Percentiles rank a stretch among this genome's conserved stretches.
phyloP scores from a whole-genome alignment of 2,113 vertebrate genomes.

The Leptobrachium ailaonicum region DNA sequence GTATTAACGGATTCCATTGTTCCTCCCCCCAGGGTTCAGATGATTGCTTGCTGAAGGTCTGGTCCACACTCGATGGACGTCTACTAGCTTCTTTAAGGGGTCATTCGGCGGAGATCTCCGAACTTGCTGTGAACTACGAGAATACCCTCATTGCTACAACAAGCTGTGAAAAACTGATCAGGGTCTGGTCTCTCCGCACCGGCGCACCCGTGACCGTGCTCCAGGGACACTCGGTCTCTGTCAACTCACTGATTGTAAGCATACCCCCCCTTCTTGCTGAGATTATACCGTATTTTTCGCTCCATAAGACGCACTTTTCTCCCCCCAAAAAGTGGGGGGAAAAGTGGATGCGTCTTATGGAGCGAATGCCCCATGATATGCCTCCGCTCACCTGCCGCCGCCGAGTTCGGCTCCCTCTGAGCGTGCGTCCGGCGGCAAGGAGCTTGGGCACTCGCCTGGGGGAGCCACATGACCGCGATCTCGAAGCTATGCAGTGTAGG shows the following conservation, averaged over 20 bases:
- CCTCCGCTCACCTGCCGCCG: too few relatives aligned
- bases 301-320: too few relatives aligned
- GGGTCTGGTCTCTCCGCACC: slow-evolving; percentile 96
- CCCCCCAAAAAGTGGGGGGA: too few relatives aligned
- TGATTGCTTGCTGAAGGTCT: slow-evolving; percentile 97
- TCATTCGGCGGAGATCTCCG: slow-evolving; percentile 95
- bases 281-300: too few relatives aligned
- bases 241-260: slow-evolving; percentile 93
- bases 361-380: too few relatives aligned
- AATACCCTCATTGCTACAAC: slow-evolving; percentile 95
- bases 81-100: slow-evolving; percentile 89
- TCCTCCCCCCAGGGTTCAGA: slow-evolving; percentile 83
- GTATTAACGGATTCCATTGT: too few relatives aligned
- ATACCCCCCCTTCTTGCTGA: not conserved
- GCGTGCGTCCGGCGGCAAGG: too few relatives aligned
- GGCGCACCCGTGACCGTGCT: slow-evolving; percentile 94
- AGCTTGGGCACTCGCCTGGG: too few relatives aligned
- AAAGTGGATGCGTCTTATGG: too few relatives aligned
- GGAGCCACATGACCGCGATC: too few relatives aligned
- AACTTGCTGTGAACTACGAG: slow-evolving; percentile 95
- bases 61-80: slow-evolving; percentile 93
- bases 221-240: slow-evolving; percentile 92
- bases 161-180: slow-evolving; percentile 95
- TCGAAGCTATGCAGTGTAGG: too few relatives aligned
- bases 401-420: too few relatives aligned